Conservation (phyloP, 2,888 invertebrate genomes). For the Yponomeuta sedellus region DNA sequence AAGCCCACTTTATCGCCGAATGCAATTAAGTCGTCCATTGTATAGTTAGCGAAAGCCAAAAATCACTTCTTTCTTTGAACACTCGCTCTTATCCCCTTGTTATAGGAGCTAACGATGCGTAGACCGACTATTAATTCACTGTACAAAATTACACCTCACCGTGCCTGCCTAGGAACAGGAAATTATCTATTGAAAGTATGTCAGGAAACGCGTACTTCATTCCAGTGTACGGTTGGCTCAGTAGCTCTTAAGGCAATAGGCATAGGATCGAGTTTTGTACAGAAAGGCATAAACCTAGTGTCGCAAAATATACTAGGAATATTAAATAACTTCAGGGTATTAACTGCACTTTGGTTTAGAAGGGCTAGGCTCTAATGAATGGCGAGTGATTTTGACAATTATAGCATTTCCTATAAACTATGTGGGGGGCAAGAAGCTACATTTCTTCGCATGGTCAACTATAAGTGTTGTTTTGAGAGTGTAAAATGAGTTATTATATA, state of each 20-base stretch:
- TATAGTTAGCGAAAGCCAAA: too few relatives aligned
- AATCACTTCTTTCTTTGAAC: too few relatives aligned
- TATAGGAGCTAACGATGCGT: too few relatives aligned
- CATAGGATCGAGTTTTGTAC: not conserved
- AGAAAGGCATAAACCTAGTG: not conserved
- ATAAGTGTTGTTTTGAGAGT: too few relatives aligned
- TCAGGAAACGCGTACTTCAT: not conserved
- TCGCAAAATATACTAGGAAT: not conserved
- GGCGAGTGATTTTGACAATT: not conserved
- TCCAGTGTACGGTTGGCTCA: not conserved
- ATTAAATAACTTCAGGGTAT: not conserved
- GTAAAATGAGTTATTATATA: too few relatives aligned
- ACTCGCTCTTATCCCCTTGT: too few relatives aligned
- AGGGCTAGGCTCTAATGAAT: not conserved
- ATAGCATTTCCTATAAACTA: not conserved
- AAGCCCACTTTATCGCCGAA: not conserved
- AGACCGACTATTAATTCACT: not conserved
- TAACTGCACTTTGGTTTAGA: not conserved
- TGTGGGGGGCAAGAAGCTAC: not conserved
- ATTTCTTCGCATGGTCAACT: too few relatives aligned
- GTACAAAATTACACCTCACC: not conserved
- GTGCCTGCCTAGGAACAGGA: not conserved
- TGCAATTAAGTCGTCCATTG: not conserved
- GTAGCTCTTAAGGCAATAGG: not conserved
- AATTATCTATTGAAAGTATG: conserved; percentile 2